Evolutionary conservation across 1,140 invertebrate genomes (phyloP).

Genomic region (Pemphigus obesinymphae): DNA sequence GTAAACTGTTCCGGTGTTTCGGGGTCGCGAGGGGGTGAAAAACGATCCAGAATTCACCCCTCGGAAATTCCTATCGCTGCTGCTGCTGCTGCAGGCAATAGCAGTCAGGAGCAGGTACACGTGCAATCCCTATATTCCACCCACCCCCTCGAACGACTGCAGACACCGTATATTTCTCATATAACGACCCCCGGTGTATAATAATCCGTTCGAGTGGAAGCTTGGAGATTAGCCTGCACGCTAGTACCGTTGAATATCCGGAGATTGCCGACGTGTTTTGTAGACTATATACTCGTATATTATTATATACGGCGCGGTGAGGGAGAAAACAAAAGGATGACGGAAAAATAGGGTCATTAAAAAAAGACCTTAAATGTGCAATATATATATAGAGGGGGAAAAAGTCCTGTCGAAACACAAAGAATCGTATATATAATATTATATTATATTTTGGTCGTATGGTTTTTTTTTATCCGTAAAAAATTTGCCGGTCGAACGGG

Average conservation of each 20-base stretch:
- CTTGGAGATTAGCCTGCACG: constrained; percentile 25
- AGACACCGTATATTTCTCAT: background rate
- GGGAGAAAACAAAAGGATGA: constrained; percentile 26
- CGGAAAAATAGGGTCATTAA: constrained; percentile 18
- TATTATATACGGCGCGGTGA: too few species aligned
- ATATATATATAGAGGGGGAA: background rate
- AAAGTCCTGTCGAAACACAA: background rate
- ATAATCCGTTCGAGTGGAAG: constrained; percentile 40
- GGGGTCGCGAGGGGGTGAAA: background rate
- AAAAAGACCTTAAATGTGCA: background rate
- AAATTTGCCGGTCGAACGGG: background rate
- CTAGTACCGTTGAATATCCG: constrained; percentile 14
- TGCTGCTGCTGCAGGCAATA: background rate
- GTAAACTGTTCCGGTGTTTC: constrained; percentile 24
- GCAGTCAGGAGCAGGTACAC: constrained; percentile 21
- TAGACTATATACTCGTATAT: too few species aligned
- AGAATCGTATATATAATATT: constrained; percentile 11
- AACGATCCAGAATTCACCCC: constrained; percentile 25
- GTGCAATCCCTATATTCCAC: background rate
- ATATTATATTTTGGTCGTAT: background rate
- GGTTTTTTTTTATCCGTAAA: background rate
- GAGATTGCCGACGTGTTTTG: background rate
- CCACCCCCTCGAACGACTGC: background rate
- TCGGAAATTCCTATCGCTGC: constrained; percentile 7
- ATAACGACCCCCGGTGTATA: background rate